Evolutionary conservation across 1,140 invertebrate genomes (phyloP), one percentile per base, ranked within the genome.

Genomic region (Euglossa dilemma): DNA sequence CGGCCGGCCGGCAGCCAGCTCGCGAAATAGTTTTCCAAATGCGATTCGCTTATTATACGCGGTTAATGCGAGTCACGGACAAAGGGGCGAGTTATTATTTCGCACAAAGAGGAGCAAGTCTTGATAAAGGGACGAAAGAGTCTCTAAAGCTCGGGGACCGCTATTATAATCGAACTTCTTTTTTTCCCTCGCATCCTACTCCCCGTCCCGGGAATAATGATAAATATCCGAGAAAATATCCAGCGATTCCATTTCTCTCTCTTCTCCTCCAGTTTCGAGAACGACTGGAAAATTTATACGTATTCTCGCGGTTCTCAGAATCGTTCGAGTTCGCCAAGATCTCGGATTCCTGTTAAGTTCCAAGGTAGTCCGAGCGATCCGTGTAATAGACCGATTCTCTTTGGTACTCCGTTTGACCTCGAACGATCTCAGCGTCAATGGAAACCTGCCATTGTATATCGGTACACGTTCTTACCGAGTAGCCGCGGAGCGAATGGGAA

Each of bases 1-100:
- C 20, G 52, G 52, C 45, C 47, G 74, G 83, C 25, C 64, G 78
- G 79, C 77, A 74, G 82, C 76, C 47, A 61, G n/a, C 23, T 54
- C 47, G 86, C 54, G n/a, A 77, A 54, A 88, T 81, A 88, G 73
- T 87, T 87, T 85, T 80, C 78, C 73, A 81, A 85, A 88, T 85
- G 83, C 77, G 87, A 88, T 81, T 87, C 83, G 63, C 78, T 74
- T 78, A 81, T 81, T 87, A 84, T 67, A 28, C 36, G 69, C 52
- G 61, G 69, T 87, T 84, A 87, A 88, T 78, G 78, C 77, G 77
- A 43, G 25, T 52, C 25, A 2, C 7, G 71, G 14, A 74, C n/a
- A 54, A 18, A 81, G 56, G 45, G 7, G 1, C 16, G 25, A 57
- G 43, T 36, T 36, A 50, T 59, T 50, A 79, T 79, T 59, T 79